These are phyloP conservation scores for Bubo scandiacus DNA, from an alignment of 2,113 vertebrate species.

Conservation along the genomic window DNA sequence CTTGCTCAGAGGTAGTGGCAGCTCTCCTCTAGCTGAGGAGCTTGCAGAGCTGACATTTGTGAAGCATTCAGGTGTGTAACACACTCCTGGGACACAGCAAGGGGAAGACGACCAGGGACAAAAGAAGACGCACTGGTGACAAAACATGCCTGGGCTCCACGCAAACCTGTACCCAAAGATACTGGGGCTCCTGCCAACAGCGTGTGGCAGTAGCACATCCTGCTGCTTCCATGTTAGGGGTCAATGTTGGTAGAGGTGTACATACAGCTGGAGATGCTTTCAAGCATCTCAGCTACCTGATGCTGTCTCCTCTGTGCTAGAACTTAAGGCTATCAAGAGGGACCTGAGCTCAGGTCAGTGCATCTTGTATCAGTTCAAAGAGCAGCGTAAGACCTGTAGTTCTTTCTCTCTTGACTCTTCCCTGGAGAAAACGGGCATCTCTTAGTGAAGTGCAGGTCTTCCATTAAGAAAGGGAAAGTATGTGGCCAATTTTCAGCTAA, in stretches of 20 bases:
- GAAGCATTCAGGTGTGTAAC: not conserved
- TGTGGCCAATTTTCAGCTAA: not conserved
- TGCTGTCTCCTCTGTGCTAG: not conserved
- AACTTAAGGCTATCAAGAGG: not conserved
- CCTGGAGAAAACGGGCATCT: not conserved
- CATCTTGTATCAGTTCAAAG: not conserved
- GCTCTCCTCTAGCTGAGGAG: not conserved
- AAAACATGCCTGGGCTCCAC: not conserved
- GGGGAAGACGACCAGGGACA: not conserved
- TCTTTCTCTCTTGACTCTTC: not conserved
- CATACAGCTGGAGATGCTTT: not conserved
- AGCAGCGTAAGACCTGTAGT: not conserved
- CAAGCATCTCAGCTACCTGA: not conserved
- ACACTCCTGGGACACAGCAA: not conserved
- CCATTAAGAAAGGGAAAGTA: not conserved
- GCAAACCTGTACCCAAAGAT: too few relatives aligned
- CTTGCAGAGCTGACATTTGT: not conserved
- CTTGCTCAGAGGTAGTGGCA: not conserved
- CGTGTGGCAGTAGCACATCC: not conserved
- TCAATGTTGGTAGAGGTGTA: not conserved
- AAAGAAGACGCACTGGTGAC: not conserved
- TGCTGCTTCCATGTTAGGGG: not conserved
- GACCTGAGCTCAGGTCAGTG: not conserved
- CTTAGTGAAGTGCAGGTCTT: not conserved
- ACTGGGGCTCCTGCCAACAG: too few relatives aligned